Base-by-base conservation (phyloP, 2,888 invertebrate species). In the Lypha dubia region DNA sequence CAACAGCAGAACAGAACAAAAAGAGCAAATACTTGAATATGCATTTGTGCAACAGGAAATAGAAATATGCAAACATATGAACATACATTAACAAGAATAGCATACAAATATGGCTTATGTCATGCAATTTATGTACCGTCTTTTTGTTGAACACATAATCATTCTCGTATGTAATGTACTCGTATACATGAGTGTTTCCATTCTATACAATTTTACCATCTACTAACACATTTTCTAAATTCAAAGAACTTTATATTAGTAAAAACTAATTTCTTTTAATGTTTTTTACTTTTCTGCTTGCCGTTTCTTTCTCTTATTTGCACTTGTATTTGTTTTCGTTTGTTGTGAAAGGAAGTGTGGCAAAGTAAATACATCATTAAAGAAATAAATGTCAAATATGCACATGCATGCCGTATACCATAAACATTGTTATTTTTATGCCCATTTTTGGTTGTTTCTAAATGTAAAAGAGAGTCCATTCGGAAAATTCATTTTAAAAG, bases 301-400 rank as follows among this genome's bases (percentile, higher is more conserved):
- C 60, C 68, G 17, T 35, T 60, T 32, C 4, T 51, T 67, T 51
- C 8, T 41, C n/a, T 44, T 44, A 15, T n/a, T 20, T 13, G 22
- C 28, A 11, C 20, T 28, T 1, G 35, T 41, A 13, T 9, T 11
- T 2, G 3, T 65, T 13, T 32, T 56, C 3, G n/a, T 35, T 35
- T 58, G 15, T 67, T 56, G 9, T 17, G 20, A 24, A 63, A 53
- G 41, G 35, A 67, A 49, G 51, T 77, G 74, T 62, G 15, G 44
- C 60, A 65, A 77, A 77, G 51, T 73, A 73, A 76, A 71, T 76
- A 76, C 71, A 71, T 82, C 68, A 76, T 71, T 71, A 71, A 71
- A 67, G 77, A 83, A 77, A 83, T 77, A 77, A 77, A 71, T 67
- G 75, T 75, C 73, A 62, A 60, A 68, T 51, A 62, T 74, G 75